Percentiles rank a stretch among this genome's conserved stretches.
phyloP scores from a whole-genome alignment of 2,888 invertebrate genomes.

The Stenchaetothrips biformis region DNA sequence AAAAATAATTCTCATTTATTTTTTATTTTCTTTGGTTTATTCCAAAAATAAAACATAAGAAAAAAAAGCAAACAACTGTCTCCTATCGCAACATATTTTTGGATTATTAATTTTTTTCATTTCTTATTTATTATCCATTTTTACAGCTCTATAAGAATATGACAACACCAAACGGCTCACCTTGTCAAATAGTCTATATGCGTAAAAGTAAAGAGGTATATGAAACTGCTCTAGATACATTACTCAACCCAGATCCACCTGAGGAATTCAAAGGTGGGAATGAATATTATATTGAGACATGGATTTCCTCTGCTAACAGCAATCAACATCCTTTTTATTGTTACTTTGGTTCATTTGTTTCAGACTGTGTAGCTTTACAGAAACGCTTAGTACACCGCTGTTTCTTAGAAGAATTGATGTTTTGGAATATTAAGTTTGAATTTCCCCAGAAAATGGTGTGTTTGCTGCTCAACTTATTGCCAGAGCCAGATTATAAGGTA shows the following conservation, averaged over 20 bases:
- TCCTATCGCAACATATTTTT: constrained; percentile 29
- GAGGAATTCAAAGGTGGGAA: constrained; percentile 63
- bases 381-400: constrained; percentile 75
- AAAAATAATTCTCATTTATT: constrained; percentile 33
- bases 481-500: constrained; percentile 91
- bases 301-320: neutral
- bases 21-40: constrained; percentile 27
- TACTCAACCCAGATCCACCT: constrained; percentile 68
- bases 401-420: constrained; percentile 89
- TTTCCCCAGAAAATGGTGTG: constrained; percentile 97
- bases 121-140: constrained; percentile 32
- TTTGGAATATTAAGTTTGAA: constrained; percentile 96
- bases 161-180: constrained; percentile 57
- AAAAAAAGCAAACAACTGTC: neutral
- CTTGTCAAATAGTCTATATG: constrained; percentile 69
- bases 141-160: constrained; percentile 66
- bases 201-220: constrained; percentile 69
- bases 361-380: constrained; percentile 70
- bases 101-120: constrained; percentile 29
- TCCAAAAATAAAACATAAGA: no score
- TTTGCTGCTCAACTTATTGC: constrained; percentile 88
- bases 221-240: constrained; percentile 71
- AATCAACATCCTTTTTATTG: neutral
- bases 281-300: constrained; percentile 16
- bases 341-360: constrained; percentile 32